Evolutionary conservation across 2,113 vertebrate genomes (phyloP).

Genomic region (Aldabrachelys gigantea): DNA sequence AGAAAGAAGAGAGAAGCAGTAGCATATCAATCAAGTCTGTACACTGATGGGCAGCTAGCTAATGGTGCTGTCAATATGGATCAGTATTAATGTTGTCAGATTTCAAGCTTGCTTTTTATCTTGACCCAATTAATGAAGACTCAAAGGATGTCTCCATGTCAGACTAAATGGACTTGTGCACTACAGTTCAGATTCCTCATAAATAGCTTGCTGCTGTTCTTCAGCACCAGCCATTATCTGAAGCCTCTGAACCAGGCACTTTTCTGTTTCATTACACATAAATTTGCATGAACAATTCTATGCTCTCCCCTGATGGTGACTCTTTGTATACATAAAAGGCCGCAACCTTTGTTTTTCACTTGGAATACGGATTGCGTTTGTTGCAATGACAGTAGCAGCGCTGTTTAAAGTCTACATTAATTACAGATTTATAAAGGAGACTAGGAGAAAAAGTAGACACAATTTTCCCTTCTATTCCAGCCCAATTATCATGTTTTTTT

Average conservation of each 20-base stretch:
- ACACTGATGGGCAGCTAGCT: neutral
- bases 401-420: neutral
- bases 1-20: neutral
- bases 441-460: neutral
- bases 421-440: neutral
- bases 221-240: neutral
- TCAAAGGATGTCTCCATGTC: neutral
- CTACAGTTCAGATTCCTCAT: neutral
- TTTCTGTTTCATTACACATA: neutral
- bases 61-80: neutral
- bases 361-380: accelerated
- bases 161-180: neutral
- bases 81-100: neutral
- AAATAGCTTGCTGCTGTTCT: neutral
- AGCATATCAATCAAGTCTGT: neutral
- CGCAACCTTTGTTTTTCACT: neutral
- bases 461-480: slow-evolving; percentile 5
- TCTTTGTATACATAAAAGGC: neutral
- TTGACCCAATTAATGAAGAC: neutral
- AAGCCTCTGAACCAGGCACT: neutral
- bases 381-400: neutral
- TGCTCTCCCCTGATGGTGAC: neutral
- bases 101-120: neutral
- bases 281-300: neutral
- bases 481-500: neutral